These are phyloP conservation scores for Tubulanus polymorphus DNA, from an alignment of 2,888 invertebrate species.

Conservation along the genomic window DNA sequence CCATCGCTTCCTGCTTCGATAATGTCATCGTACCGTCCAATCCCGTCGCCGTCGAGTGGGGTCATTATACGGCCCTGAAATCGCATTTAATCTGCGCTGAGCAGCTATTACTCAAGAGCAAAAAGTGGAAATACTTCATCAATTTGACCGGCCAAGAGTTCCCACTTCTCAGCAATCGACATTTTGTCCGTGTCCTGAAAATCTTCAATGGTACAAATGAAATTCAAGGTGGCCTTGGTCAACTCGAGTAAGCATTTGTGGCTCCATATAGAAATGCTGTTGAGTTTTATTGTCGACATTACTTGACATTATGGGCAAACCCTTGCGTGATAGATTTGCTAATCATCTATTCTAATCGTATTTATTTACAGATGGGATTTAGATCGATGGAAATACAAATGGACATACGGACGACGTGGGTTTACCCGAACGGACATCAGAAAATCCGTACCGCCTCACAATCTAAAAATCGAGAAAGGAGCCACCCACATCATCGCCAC, in stretches of 20 bases:
- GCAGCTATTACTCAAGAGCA: slow-evolving; percentile 24
- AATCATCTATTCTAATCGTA: too few relatives aligned
- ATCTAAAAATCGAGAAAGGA: slow-evolving; percentile 25
- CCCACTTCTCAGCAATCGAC: slow-evolving; percentile 41
- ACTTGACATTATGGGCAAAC: too few relatives aligned
- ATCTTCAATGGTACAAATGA: slow-evolving; percentile 39
- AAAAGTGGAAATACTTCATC: slow-evolving; percentile 44
- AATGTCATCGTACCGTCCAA: slow-evolving; percentile 31
- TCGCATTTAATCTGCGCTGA: slow-evolving; percentile 39
- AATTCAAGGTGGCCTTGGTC: slow-evolving; percentile 26
- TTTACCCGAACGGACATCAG: too few relatives aligned
- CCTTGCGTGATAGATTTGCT: too few relatives aligned
- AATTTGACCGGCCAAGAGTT: slow-evolving; percentile 47
- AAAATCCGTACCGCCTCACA: too few relatives aligned
- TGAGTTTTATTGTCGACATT: too few relatives aligned
- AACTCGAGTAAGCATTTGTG: too few relatives aligned
- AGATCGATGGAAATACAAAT: too few relatives aligned
- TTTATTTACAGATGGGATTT: too few relatives aligned
- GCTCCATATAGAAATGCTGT: too few relatives aligned
- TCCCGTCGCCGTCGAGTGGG: slow-evolving; percentile 32
- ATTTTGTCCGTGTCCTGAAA: slow-evolving; percentile 37
- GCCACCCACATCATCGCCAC: slow-evolving; percentile 29
- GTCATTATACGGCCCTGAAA: slow-evolving; percentile 30
- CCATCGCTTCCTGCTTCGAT: slow-evolving; percentile 26
- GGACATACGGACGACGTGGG: too few relatives aligned